These are phyloP conservation scores for Agrenia bidenticulata DNA, from an alignment of 2,888 invertebrate species.

Conservation along the genomic window DNA sequence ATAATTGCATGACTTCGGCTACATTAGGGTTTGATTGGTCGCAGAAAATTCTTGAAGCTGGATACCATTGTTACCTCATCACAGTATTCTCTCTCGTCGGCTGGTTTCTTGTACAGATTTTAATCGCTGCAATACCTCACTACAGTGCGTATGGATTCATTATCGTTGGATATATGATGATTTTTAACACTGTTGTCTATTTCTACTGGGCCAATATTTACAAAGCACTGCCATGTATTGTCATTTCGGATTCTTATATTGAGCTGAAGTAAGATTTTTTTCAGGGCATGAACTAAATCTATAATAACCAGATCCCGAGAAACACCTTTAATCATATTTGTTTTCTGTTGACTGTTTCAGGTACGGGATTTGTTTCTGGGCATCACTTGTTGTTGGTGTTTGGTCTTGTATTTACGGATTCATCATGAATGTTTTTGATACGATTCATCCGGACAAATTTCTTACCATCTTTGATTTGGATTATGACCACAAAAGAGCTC, in stretches of 20 bases:
- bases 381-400: conserved; percentile 41
- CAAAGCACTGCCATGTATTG: conserved; percentile 44
- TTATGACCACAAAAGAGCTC: conserved; percentile 50
- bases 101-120: conserved; percentile 39
- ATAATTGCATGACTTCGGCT: conserved; percentile 47
- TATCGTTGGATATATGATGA: conserved; percentile 45
- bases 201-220: conserved; percentile 49
- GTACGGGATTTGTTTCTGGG: conserved; percentile 50
- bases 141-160: conserved; percentile 50
- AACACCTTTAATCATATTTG: too few relatives aligned
- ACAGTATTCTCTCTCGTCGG: conserved; percentile 43
- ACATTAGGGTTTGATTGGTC: conserved; percentile 49
- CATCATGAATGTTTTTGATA: conserved; percentile 44
- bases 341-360: conserved; percentile 30
- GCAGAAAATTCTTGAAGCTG: conserved; percentile 48
- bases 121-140: conserved; percentile 50
- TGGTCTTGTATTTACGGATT: conserved; percentile 51
- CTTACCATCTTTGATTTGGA: conserved; percentile 51
- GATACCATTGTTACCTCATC: conserved; percentile 48
- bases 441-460: conserved; percentile 50
- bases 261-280: conserved; percentile 41
- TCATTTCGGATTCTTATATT: conserved; percentile 46
- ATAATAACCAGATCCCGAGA: too few relatives aligned
- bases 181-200: conserved; percentile 41
- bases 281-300: neutral